Conservation (phyloP, 2,888 invertebrate species). For the Xanthorhoe spadicearia region DNA sequence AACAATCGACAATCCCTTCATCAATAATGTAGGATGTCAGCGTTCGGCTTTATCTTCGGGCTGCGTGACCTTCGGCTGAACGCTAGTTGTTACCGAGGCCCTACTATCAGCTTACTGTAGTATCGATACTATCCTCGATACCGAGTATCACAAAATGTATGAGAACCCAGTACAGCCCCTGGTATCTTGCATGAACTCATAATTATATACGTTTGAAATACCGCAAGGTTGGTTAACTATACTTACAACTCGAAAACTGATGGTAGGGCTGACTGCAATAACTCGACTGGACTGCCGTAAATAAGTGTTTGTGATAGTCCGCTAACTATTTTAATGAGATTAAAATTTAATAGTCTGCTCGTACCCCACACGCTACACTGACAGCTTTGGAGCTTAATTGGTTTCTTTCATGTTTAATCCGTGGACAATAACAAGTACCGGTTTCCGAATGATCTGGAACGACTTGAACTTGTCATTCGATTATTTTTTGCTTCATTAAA, state of each 20-base stretch:
- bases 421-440: conserved; percentile 66
- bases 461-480: conserved; percentile 58
- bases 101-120: too few relatives aligned
- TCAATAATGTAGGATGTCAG: neutral
- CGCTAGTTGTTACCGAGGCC: conserved; percentile 47
- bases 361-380: conserved; percentile 60
- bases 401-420: conserved; percentile 76
- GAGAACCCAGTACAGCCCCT: too few relatives aligned
- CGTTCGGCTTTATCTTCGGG: conserved; percentile 28
- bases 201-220: too few relatives aligned
- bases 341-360: conserved; percentile 71
- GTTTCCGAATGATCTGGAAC: conserved; percentile 67
- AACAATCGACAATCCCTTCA: neutral
- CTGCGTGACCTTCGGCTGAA: conserved; percentile 17
- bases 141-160: too few relatives aligned
- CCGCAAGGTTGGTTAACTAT: too few relatives aligned
- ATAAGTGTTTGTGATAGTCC: conserved; percentile 75
- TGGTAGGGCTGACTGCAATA: conserved; percentile 70
- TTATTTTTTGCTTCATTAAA: conserved; percentile 45
- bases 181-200: too few relatives aligned
- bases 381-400: conserved; percentile 75
- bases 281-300: conserved; percentile 65
- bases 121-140: too few relatives aligned
- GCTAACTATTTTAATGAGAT: conserved; percentile 77
- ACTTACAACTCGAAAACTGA: too few relatives aligned